A percentile compares a stretch with the other conserved stretches of the same genome.
Evolutionary conservation across 2,888 invertebrate genomes (phyloP).

Genomic region (Anagyrus pseudococci): DNA sequence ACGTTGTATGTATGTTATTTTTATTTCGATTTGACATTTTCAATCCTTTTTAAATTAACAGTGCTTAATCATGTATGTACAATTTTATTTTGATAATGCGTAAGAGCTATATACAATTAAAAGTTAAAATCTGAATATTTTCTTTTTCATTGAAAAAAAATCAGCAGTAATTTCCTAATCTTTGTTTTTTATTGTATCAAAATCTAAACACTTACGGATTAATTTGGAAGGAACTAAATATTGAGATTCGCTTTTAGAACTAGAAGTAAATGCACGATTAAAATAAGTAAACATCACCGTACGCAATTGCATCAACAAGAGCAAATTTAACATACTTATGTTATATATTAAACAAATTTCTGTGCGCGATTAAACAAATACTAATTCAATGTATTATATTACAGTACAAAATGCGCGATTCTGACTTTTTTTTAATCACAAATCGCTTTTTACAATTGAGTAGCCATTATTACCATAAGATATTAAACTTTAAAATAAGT

Average conservation of each 20-base stretch:
- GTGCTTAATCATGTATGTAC: constrained; percentile 23
- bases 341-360: no score
- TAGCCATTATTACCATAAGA: not conserved
- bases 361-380: not conserved
- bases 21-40: constrained; percentile 32
- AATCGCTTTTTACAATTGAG: not conserved
- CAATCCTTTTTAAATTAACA: constrained; percentile 22
- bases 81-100: constrained; percentile 11
- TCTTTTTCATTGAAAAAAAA: constrained; percentile 24
- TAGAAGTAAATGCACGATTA: constrained; percentile 37
- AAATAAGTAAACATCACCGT: constrained; percentile 34
- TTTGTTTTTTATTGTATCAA: constrained; percentile 3
- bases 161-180: constrained; percentile 29
- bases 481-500: not conserved
- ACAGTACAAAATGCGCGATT: not conserved
- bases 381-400: not conserved
- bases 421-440: not conserved
- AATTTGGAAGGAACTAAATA: constrained; percentile 32
- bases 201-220: constrained; percentile 20
- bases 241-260: no score
- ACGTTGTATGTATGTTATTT: constrained; percentile 32
- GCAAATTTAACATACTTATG: no score
- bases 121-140: constrained; percentile 28
- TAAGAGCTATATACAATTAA: constrained; percentile 33
- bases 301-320: constrained; percentile 6